Base-by-base conservation (phyloP, 2,888 invertebrate species). In the Mythimna ferrago region DNA sequence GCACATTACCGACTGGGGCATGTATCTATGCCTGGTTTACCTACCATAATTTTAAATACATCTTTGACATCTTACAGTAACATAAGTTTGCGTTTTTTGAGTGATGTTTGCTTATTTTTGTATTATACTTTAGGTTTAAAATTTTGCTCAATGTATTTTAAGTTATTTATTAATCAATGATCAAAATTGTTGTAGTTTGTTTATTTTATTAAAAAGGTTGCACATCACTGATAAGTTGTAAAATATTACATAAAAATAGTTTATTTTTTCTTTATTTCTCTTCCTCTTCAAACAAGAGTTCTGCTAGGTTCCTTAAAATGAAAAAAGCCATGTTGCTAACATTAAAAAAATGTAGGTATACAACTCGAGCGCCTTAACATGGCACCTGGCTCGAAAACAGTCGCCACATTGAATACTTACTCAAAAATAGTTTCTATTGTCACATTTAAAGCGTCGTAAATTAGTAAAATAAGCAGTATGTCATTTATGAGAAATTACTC, bases 141-240 rank as follows among this genome's bases (percentile, higher is more conserved):
- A 70, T 86, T 81, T 86, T 88, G 89, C 88, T 89, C 88, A 89
- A 89, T 71, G 76, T 86, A 78, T 76, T 84, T 81, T 86, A 86
- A 84, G 80, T 87, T 84, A 81, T 67, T 78, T 76, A 78, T 80
- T 81, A 84, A 72, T 85, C 85, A 84, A 81, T 81, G 75, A 76
- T 76, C 68, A 73, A 80, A 79, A 66, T 82, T 69, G 60, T 60
- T 74, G 69, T 35, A 57, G 38, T 76, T 58, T 66, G n/a, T 71
- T 71, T 71, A 16, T 65, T 75, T 69, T 54, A 19, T 44, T 2
- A 10, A 44, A 73, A 61, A 70, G 76, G 78, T 81, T 82, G 77
- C 82, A 78, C 78, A 84, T 85, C 61, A 11, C 11, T 65, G 9
- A 65, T 4, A 62, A 61, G n/a, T 38, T 38, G 35, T 60, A 7